Evolutionary conservation across 2,888 invertebrate genomes (phyloP), one percentile per base, ranked within the genome.

Genomic region (Pherbina coryleti): DNA sequence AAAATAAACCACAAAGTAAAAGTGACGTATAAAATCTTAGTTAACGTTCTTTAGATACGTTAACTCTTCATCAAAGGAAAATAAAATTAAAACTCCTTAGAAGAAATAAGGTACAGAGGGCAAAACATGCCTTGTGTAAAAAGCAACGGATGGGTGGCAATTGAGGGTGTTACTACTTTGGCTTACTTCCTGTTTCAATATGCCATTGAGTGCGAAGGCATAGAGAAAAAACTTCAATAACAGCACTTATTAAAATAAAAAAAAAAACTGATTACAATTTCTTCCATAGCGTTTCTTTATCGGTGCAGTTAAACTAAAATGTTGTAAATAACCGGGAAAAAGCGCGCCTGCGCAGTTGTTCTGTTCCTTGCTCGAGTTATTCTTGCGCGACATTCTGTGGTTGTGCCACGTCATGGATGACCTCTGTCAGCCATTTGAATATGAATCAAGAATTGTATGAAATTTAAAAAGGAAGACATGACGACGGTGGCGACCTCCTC

Each of bases 281-380:
- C n/a, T 55, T 14, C 8, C 55, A 19, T 55, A 19, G 14, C 7
- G n/a, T 31, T 31, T 31, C 31, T 31, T 31, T 31, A 3, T 31
- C 5, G 31, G 3, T 31, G 5, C 5, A 31, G 31, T 31, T 31
- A 3, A 31, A 31, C 31, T 4, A 31, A 31, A 31, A 31, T 31
- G 3, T 31, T 5, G 3, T 31, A 4, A 31, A 31, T 31, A 31
- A 14, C 11, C 2, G 28, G 28, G 57, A 60, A 72, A 62, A 62
- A 62, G 73, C 73, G 60, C 73, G 73, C 60, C 44, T 22, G 37
- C 73, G 44, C 62, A 37, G 62, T 62, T 62, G 72, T 60, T 73
- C 1, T 31, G 34, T n/a, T 19, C 28, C 25, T 22, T 14, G 14
- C 28, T 25, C 62, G 73, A 73, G 51, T 64, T 73, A 25, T 49